Conservation (phyloP, 2,113 vertebrate species). For the Scartelaos histophorus region DNA sequence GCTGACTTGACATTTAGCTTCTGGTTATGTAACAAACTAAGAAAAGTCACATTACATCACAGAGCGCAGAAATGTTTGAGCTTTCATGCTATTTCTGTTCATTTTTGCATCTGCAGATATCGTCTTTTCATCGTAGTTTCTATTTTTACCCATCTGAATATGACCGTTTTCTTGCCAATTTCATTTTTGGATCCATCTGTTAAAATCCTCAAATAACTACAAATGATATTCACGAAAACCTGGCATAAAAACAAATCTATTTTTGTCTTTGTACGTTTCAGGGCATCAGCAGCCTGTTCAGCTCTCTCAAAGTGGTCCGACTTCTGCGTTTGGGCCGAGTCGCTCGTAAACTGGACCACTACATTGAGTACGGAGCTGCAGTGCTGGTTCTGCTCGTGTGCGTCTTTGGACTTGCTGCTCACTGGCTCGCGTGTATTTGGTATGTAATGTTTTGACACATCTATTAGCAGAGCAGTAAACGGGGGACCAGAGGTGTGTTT, state of each 20-base stretch:
- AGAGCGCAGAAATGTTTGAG: slow-evolving; percentile 3
- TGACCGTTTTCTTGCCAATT: neutral
- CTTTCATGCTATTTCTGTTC: neutral
- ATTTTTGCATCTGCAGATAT: neutral
- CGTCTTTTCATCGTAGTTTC: slow-evolving; percentile 8
- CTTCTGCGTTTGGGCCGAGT: slow-evolving; percentile 93
- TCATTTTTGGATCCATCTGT: neutral
- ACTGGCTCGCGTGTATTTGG: slow-evolving; percentile 99
- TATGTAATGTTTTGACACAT: slow-evolving; percentile 23
- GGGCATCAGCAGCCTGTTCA: slow-evolving; percentile 99
- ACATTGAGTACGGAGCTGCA: slow-evolving; percentile 95
- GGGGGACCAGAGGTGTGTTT: no score
- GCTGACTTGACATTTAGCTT: slow-evolving; percentile 50
- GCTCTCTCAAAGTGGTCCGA: slow-evolving; percentile 94
- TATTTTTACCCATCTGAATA: neutral
- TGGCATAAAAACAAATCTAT: neutral
- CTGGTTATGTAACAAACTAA: slow-evolving; percentile 33
- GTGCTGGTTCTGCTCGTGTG: slow-evolving; percentile 96
- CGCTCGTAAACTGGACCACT: slow-evolving; percentile 96
- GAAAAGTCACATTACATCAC: slow-evolving; percentile 23
- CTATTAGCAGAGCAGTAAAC: neutral
- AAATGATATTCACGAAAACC: neutral
- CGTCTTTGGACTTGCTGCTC: slow-evolving; percentile 95
- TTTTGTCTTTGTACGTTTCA: slow-evolving; percentile 51
- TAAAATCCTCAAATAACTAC: neutral